These are phyloP conservation scores for Festucalex cinctus DNA, from an alignment of 2,113 vertebrate species.

Conservation along the genomic window DNA sequence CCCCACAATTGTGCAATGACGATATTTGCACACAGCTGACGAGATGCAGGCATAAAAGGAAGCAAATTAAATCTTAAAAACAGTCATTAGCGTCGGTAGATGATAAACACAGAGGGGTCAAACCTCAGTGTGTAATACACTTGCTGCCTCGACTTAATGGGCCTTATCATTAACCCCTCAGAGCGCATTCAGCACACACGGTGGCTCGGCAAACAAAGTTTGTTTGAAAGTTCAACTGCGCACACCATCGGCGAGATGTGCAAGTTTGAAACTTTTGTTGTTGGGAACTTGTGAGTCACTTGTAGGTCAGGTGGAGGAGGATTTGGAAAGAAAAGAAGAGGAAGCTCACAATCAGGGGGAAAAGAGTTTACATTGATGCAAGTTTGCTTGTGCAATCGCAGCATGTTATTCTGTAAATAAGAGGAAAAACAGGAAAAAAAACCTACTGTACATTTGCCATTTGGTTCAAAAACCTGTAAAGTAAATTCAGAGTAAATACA, in stretches of 20 bases:
- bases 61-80: slow-evolving; percentile 5
- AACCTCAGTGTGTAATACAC: slow-evolving; percentile 47
- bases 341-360: slow-evolving; percentile 12
- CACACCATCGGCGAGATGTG: background rate
- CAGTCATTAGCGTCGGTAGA: slow-evolving; percentile 32
- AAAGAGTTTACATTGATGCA: slow-evolving; percentile 14
- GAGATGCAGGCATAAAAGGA: background rate
- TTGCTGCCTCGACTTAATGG: slow-evolving; percentile 50
- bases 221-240: slow-evolving; percentile 40
- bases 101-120: slow-evolving; percentile 63
- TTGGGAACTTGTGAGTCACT: slow-evolving; percentile 30
- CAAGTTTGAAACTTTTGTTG: slow-evolving; percentile 22
- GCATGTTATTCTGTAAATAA: slow-evolving; percentile 1
- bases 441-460: no score
- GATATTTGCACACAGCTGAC: background rate
- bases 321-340: slow-evolving; percentile 29
- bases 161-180: slow-evolving; percentile 64
- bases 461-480: no score
- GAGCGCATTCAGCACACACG: slow-evolving; percentile 21
- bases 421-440: background rate
- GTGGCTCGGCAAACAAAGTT: slow-evolving; percentile 31
- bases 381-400: slow-evolving; percentile 35
- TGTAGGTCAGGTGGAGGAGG: slow-evolving; percentile 5
- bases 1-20: background rate
- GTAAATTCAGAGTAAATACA: no score